phyloP scores from a whole-genome alignment of 2,888 invertebrate species.

The Sarcophaga rosellei region DNA sequence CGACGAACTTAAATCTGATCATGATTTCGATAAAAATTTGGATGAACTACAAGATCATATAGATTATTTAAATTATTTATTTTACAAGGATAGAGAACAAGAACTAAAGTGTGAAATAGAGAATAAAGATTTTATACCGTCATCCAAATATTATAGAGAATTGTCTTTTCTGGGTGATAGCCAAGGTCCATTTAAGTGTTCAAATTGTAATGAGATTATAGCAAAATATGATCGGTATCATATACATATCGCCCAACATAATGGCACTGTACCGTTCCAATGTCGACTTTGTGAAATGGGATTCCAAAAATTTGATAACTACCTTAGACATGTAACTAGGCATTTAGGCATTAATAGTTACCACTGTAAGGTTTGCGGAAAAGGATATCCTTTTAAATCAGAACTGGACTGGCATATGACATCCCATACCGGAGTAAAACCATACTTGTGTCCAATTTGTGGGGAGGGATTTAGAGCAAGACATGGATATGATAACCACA shows the following conservation, averaged over 20 bases:
- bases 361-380: constrained; percentile 60
- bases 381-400: constrained; percentile 55
- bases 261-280: constrained; percentile 50
- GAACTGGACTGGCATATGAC: constrained; percentile 58
- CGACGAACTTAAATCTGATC: constrained; percentile 51
- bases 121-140: constrained; percentile 46
- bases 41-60: constrained; percentile 52
- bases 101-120: constrained; percentile 57
- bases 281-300: constrained; percentile 60
- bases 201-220: constrained; percentile 51
- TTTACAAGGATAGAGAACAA: constrained; percentile 50
- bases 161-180: constrained; percentile 55
- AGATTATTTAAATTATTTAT: constrained; percentile 53
- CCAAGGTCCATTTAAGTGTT: constrained; percentile 61
- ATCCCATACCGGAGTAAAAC: constrained; percentile 71
- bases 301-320: constrained; percentile 55
- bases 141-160: constrained; percentile 41
- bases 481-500: constrained; percentile 62
- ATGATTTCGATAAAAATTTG: constrained; percentile 41
- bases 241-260: constrained; percentile 57
- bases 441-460: constrained; percentile 71
- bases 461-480: constrained; percentile 73
- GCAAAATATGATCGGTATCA: constrained; percentile 59
- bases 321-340: constrained; percentile 52
- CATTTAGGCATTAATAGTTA: constrained; percentile 60